phyloP scores from a whole-genome alignment of 2,888 invertebrate species.

The Cosmia pyralina region DNA sequence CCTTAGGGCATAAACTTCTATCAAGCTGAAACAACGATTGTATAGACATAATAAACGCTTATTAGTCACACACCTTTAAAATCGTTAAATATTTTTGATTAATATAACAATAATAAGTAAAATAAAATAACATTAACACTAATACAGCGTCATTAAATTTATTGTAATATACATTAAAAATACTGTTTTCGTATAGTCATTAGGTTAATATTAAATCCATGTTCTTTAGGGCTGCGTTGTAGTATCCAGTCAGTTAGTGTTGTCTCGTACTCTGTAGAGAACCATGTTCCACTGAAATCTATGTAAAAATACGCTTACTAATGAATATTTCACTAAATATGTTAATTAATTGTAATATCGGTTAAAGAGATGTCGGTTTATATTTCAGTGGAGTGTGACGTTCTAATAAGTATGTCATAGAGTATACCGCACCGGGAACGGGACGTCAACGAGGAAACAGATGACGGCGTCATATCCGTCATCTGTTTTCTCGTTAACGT shows the following conservation, averaged over 20 bases:
- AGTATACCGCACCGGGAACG: too few species aligned
- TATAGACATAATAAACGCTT: slow-evolving; percentile 1
- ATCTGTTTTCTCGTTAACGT: too few species aligned
- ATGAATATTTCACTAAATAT: slow-evolving; percentile 26
- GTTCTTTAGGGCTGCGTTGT: neutral
- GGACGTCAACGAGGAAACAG: too few species aligned
- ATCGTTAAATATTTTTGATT: slow-evolving; percentile 11
- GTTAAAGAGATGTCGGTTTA: slow-evolving; percentile 14
- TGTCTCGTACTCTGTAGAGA: neutral
- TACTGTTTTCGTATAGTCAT: neutral
- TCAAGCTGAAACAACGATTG: slow-evolving; percentile 30
- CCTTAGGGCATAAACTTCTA: neutral
- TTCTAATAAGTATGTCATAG: neutral
- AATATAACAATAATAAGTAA: slow-evolving; percentile 1
- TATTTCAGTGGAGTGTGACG: slow-evolving; percentile 23
- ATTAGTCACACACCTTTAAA: neutral
- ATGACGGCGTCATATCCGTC: too few species aligned
- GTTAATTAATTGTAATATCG: slow-evolving; percentile 24
- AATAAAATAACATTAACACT: neutral
- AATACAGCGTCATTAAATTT: neutral
- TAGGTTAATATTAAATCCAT: slow-evolving; percentile 4
- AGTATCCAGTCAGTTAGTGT: neutral
- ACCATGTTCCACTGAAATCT: slow-evolving; percentile 8
- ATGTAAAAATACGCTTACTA: slow-evolving; percentile 23
- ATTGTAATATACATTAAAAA: neutral